These are phyloP conservation scores for Anabas testudineus DNA, from an alignment of 2,797 vertebrate genomes.

Conservation along the genomic window DNA sequence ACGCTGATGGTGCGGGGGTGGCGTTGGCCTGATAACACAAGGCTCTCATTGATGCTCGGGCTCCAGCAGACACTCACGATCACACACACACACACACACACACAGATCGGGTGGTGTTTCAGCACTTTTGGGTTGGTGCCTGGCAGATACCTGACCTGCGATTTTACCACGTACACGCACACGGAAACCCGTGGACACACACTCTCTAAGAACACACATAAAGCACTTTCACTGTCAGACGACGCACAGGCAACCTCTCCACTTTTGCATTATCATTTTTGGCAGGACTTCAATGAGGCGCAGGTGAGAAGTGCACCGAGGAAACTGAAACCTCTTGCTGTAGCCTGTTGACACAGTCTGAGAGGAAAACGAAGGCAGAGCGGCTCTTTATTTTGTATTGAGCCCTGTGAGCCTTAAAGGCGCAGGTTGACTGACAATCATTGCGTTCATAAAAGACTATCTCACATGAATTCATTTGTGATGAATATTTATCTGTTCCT, in stretches of 20 bases:
- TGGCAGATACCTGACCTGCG: conserved; percentile 51
- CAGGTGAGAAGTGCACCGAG: conserved; percentile 70
- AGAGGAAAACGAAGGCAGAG: conserved; percentile 47
- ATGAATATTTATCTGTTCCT: too few relatives aligned
- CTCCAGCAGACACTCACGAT: conserved; percentile 18
- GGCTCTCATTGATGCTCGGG: conserved; percentile 65
- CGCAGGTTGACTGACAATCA: conserved; percentile 45
- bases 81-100: conserved; percentile 26
- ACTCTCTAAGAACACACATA: conserved; percentile 6
- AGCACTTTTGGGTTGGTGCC: conserved; percentile 44
- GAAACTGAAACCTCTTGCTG: conserved; percentile 56
- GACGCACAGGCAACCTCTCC: conserved; percentile 26
- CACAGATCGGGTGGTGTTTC: conserved; percentile 56
- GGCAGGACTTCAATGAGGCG: conserved; percentile 64
- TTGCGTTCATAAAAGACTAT: conserved; percentile 29
- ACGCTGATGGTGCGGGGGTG: conserved; percentile 1
- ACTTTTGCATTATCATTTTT: conserved; percentile 64
- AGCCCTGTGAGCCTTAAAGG: conserved; percentile 34
- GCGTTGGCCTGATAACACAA: conserved; percentile 67
- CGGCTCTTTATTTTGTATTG: conserved; percentile 51
- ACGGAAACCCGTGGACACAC: conserved; percentile 8
- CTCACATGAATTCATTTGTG: conserved; percentile 26
- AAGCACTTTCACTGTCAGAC: conserved; percentile 27
- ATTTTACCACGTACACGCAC: conserved; percentile 37
- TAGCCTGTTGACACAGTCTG: conserved; percentile 65